Evolutionary conservation across 2,888 invertebrate species (phyloP).

Genomic region (Cistogaster globosa): DNA sequence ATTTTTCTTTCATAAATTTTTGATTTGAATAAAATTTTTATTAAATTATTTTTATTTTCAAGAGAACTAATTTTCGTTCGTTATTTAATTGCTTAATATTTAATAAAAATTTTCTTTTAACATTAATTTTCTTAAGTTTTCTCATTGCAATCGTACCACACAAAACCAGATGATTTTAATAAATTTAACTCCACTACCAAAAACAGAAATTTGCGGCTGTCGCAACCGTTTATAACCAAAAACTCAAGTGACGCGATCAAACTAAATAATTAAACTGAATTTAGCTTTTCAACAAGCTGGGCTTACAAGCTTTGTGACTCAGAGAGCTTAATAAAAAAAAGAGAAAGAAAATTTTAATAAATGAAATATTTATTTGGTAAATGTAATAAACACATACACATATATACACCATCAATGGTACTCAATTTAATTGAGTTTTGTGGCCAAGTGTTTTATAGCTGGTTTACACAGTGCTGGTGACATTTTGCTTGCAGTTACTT

Average conservation of each 20-base stretch:
- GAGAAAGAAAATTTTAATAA: neutral
- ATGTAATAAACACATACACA: conserved; percentile 2
- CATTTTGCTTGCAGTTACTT: too few species aligned
- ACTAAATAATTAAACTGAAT: conserved; percentile 79
- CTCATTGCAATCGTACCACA: conserved; percentile 56
- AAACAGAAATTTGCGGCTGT: conserved; percentile 68
- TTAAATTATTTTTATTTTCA: neutral
- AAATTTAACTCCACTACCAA: conserved; percentile 68
- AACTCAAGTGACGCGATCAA: conserved; percentile 74
- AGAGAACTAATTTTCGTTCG: neutral
- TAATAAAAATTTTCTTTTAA: conserved; percentile 34
- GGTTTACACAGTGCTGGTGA: neutral
- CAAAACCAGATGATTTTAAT: conserved; percentile 67
- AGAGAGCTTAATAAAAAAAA: conserved; percentile 10
- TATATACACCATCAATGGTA: neutral
- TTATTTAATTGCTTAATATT: neutral
- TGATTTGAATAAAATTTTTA: neutral
- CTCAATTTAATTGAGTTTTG: conserved; percentile 1
- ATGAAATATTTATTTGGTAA: conserved; percentile 3
- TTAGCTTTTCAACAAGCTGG: conserved; percentile 64
- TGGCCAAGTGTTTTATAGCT: conserved; percentile 42
- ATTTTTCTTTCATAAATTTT: neutral
- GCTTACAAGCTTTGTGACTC: conserved; percentile 61
- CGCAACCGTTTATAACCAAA: conserved; percentile 64
- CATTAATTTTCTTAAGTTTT: conserved; percentile 14